Conservation (phyloP, 2,797 vertebrate genomes). For the Labroides dimidiatus region DNA sequence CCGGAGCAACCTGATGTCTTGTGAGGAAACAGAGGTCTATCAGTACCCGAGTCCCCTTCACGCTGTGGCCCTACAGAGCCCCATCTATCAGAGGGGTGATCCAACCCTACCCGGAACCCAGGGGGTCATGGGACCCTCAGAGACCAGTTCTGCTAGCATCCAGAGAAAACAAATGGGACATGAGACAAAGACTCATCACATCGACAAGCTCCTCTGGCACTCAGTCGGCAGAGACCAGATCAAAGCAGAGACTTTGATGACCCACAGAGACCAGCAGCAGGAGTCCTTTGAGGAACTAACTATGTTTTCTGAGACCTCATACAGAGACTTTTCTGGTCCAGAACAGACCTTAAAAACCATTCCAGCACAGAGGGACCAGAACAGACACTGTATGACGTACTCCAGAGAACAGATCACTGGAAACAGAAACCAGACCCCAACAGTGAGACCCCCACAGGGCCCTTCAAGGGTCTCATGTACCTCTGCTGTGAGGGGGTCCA, state of each 20-base stretch:
- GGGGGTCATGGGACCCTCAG: slow-evolving; percentile 46
- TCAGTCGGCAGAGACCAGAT: slow-evolving; percentile 75
- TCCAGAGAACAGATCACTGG: slow-evolving; percentile 57
- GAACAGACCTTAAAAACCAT: slow-evolving; percentile 41
- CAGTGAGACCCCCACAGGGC: slow-evolving; percentile 45
- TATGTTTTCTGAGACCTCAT: slow-evolving; percentile 42
- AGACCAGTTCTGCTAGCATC: slow-evolving; percentile 38
- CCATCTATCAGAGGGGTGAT: slow-evolving; percentile 87
- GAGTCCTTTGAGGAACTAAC: slow-evolving; percentile 58
- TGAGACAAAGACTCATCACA: slow-evolving; percentile 83
- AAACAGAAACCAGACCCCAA: slow-evolving; percentile 38
- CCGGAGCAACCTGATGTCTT: slow-evolving; percentile 89
- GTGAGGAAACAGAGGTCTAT: slow-evolving; percentile 89
- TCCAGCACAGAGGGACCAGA: slow-evolving; percentile 50
- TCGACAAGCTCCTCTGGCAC: slow-evolving; percentile 87
- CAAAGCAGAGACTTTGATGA: slow-evolving; percentile 60
- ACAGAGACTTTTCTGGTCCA: slow-evolving; percentile 39
- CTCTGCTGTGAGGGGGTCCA: slow-evolving; percentile 59
- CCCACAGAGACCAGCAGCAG: slow-evolving; percentile 37
- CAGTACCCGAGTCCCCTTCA: slow-evolving; percentile 95
- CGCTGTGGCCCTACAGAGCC: slow-evolving; percentile 95
- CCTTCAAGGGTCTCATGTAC: slow-evolving; percentile 62
- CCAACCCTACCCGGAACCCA: slow-evolving; percentile 39
- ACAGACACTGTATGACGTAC: slow-evolving; percentile 50
- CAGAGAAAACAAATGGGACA: slow-evolving; percentile 47